Conservation (phyloP, 2,113 vertebrate species). For the Gambusia holbrooki region DNA sequence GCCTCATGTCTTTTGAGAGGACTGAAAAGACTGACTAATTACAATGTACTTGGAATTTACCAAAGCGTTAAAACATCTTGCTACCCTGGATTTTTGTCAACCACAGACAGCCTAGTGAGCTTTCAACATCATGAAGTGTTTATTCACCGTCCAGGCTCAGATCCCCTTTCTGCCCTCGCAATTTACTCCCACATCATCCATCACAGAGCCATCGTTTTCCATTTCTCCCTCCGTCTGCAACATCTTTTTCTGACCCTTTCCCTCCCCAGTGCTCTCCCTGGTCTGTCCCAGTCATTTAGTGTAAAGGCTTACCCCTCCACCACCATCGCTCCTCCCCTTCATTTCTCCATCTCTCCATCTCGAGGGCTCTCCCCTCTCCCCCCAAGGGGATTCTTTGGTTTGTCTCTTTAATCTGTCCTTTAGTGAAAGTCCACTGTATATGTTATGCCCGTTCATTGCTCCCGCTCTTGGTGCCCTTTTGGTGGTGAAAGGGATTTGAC, state of each 20-base stretch:
- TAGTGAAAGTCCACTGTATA: slow-evolving; percentile 16
- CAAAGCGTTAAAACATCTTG: neutral
- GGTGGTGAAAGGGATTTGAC: slow-evolving; percentile 24
- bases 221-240: slow-evolving; percentile 61
- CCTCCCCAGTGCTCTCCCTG: slow-evolving; percentile 8
- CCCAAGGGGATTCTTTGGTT: slow-evolving; percentile 45
- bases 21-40: neutral
- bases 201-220: slow-evolving; percentile 59
- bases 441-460: slow-evolving; percentile 19
- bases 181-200: slow-evolving; percentile 52
- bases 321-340: slow-evolving; percentile 7
- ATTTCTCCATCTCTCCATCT: slow-evolving; percentile 60
- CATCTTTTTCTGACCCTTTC: slow-evolving; percentile 62
- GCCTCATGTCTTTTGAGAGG: neutral
- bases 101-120: neutral
- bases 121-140: slow-evolving; percentile 4
- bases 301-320: slow-evolving; percentile 40
- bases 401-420: slow-evolving; percentile 54
- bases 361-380: slow-evolving; percentile 50
- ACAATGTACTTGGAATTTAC: neutral
- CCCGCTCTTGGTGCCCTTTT: slow-evolving; percentile 34
- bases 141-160: slow-evolving; percentile 15
- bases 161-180: slow-evolving; percentile 23
- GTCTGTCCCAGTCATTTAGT: slow-evolving; percentile 63
- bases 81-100: slow-evolving; percentile 4